Conservation (phyloP, 1,140 invertebrate genomes). For the Drosophila varians region DNA sequence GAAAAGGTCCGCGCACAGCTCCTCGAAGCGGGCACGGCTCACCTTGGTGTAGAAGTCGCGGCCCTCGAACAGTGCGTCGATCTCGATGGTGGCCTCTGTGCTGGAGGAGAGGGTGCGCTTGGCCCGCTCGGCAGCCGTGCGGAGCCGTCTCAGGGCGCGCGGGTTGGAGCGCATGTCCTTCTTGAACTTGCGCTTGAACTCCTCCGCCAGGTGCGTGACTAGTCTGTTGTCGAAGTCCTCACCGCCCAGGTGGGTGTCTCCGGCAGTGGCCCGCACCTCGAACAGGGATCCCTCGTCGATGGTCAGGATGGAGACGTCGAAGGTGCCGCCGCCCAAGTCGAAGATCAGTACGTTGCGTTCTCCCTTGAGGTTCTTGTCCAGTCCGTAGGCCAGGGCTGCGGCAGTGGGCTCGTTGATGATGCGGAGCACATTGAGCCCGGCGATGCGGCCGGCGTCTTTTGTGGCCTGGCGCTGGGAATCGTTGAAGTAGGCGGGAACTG, state of each 20-base stretch:
- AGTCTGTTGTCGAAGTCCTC: conserved; percentile 92
- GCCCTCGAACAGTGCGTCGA: conserved; percentile 89
- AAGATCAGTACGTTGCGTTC: conserved; percentile 90
- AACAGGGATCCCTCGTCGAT: conserved; percentile 93
- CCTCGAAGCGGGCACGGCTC: conserved; percentile 93
- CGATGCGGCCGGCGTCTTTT: conserved; percentile 88
- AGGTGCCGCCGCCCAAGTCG: conserved; percentile 90
- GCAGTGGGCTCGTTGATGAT: conserved; percentile 91
- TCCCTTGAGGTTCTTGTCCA: conserved; percentile 90
- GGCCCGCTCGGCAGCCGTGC: conserved; percentile 90
- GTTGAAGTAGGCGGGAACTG: conserved; percentile 87
- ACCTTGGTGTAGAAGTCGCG: conserved; percentile 94
- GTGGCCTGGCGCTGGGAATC: conserved; percentile 88
- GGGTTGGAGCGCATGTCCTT: conserved; percentile 91
- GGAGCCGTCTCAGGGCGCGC: conserved; percentile 89
- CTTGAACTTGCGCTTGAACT: conserved; percentile 93
- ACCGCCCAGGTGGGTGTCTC: conserved; percentile 90
- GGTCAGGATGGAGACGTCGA: conserved; percentile 93
- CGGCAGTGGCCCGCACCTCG: conserved; percentile 91
- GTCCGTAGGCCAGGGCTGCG: conserved; percentile 90
- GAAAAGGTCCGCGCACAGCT: conserved; percentile 93
- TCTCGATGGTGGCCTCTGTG: conserved; percentile 89
- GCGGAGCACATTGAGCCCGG: conserved; percentile 88
- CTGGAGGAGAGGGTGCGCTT: conserved; percentile 88
- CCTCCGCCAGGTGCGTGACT: conserved; percentile 90